Evolutionary conservation across 2,113 vertebrate genomes (phyloP), one percentile per base, ranked within the genome.

Genomic region (Tragelaphus strepsiceros): DNA sequence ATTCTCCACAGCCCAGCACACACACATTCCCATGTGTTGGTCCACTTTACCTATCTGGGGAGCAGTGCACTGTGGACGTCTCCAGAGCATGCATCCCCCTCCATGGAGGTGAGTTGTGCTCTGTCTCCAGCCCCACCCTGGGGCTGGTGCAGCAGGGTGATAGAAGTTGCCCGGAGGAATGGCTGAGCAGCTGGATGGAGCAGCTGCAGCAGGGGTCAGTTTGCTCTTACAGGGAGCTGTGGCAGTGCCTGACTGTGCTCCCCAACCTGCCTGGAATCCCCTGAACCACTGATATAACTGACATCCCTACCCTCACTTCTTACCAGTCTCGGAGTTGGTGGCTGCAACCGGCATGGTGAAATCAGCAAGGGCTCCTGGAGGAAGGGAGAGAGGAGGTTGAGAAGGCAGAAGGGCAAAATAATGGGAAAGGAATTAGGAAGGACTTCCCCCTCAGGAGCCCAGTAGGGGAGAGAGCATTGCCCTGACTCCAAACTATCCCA

Each of bases 271-370:
- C 93, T 46, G n/a, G 28, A 59, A 77, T 14, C 95, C 59, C 64
- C 26, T 1, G 56, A 74, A 84, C 51, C 88, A 59, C 6, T 49
- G 35, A 82, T 80, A 71, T 4, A 17, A 46, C 39, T 21, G 87
- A 51, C 43, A 46, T 43, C 71, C 43, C 82, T 54, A 17, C 21
- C 53, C 83, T 3, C 12, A 13, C 87, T 94, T 98, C 99, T 99
- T 99, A 99, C 99, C 99, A 58, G 99, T 99, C 97, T 99, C 99
- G 4, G 99, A 99, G 98, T 99, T 99, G 96, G 99, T 99, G 93
- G 99, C 99, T 8, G 99, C 99, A 91, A 99, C 99, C 0, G 99
- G 99, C 99, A 99, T 99, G 98, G 92, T 88, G 95, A 96, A 14
- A 80, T 78, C 30, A 9, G 91, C 21, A 81, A 96, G 59, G 74